Percentiles rank a stretch among this genome's conserved stretches.
Conservation (phyloP, 2,888 invertebrate species). For the Cylloceria caligata region DNA sequence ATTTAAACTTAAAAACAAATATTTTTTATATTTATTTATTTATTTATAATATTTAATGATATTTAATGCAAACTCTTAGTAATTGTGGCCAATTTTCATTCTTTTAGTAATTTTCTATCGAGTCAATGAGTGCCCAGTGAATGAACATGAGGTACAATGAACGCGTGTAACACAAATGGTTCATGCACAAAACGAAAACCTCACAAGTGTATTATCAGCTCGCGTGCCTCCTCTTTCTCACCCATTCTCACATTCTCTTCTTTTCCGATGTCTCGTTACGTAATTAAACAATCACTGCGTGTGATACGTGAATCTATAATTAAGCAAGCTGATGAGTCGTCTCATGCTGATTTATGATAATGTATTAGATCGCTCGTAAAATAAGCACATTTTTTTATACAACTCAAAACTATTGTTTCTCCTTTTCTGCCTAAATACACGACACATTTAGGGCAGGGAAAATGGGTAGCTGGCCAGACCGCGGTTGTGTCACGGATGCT, state of each 20-base stretch:
- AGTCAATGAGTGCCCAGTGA: constrained; percentile 47
- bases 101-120: neutral
- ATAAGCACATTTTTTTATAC: constrained; percentile 38
- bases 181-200: constrained; percentile 76
- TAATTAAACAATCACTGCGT: constrained; percentile 53
- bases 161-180: constrained; percentile 55
- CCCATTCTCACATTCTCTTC: constrained; percentile 70
- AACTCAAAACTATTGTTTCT: constrained; percentile 15
- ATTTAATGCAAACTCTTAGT: neutral
- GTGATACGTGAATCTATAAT: constrained; percentile 56
- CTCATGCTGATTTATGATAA: constrained; percentile 72
- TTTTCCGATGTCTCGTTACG: constrained; percentile 32
- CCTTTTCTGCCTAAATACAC: constrained; percentile 34
- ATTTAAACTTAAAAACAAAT: neutral
- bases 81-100: constrained; percentile 2
- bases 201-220: constrained; percentile 81
- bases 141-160: constrained; percentile 54
- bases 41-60: too few relatives aligned
- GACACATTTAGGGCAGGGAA: constrained; percentile 56
- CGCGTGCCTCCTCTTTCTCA: constrained; percentile 79
- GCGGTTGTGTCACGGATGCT: constrained; percentile 31
- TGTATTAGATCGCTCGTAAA: constrained; percentile 60
- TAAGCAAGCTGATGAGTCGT: constrained; percentile 74
- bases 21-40: too few relatives aligned
- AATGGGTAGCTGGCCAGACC: constrained; percentile 70